Evolutionary conservation across 2,888 invertebrate species (phyloP), one percentile per base, ranked within the genome.

Genomic region (Drosophila borealis): DNA sequence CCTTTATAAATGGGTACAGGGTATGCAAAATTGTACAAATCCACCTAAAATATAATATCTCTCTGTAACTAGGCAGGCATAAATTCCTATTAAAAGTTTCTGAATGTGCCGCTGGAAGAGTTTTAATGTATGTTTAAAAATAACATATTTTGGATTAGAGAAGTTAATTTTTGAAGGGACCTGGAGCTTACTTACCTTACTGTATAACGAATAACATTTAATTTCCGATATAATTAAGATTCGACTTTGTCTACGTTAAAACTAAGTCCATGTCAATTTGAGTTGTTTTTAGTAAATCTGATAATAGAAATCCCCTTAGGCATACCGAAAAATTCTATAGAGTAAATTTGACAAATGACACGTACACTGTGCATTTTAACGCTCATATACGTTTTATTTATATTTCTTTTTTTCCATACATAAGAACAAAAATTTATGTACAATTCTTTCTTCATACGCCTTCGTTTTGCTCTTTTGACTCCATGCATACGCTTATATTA

Each of bases 381-480:
- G 80, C 51, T 75, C 76, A 77, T 88, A 88, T 70, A 88, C 89
- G 83, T 83, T 83, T 86, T 80, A 88, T 88, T 80, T 68, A 60
- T 78, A 70, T 36, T 37, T 44, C 21, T 65, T 77, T 70, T 70
- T 83, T 73, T 83, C 48, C 84, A 78, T 83, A 89, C 50, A 87
- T 78, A 80, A 83, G 89, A 89, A 84, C 81, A 84, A 88, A 82
- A 82, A 72, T 61, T 69, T 84, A 89, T 84, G 71, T 84, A 84
- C 83, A 84, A 60, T 74, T 42, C 19, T 66, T 46, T 57, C 34
- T 51, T 39, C 14, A 46, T 34, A 44, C 34, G 79, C 66, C 25
- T 59, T 73, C 49, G 19, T 39, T 65, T 53, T 63, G 50, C 54
- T 33, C 42, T 49, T 37, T 53, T 50, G 48, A 51, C 59, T 67